Evolutionary conservation across 2,888 invertebrate genomes (phyloP).

Genomic region (Lasioglossum lativentre): DNA sequence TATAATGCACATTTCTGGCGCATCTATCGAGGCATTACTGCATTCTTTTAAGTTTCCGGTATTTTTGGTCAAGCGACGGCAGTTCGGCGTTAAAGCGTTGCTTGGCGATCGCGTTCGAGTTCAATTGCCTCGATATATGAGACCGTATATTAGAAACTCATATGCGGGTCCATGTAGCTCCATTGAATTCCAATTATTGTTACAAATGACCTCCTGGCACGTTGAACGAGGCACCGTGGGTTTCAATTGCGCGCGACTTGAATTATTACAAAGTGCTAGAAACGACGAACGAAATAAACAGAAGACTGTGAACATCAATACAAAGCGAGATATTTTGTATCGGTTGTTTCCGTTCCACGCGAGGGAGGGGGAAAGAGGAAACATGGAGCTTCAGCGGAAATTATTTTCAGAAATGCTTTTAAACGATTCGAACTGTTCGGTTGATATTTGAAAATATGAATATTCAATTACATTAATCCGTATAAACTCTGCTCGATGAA

Average conservation of each 20-base stretch:
- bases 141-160: slow-evolving; percentile 26
- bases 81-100: slow-evolving; percentile 5
- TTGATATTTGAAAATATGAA: not conserved
- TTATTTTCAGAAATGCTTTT: not conserved
- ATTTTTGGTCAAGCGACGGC: not conserved
- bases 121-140: slow-evolving; percentile 23
- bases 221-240: not conserved
- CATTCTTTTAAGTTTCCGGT: not conserved
- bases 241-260: not conserved
- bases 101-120: not conserved
- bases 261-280: not conserved
- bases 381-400: not conserved
- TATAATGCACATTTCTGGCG: not conserved
- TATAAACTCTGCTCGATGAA: not conserved
- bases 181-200: slow-evolving; percentile 39
- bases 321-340: not conserved
- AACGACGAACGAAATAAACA: not conserved
- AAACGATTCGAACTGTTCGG: not conserved
- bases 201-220: slow-evolving; percentile 21
- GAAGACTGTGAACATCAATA: not conserved
- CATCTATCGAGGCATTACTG: not conserved
- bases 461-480: not conserved
- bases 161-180: slow-evolving; percentile 14
- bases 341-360: not conserved
- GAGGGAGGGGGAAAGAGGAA: not conserved